phyloP scores from a whole-genome alignment of 2,888 invertebrate genomes.

The Cataglyphis cursor region DNA sequence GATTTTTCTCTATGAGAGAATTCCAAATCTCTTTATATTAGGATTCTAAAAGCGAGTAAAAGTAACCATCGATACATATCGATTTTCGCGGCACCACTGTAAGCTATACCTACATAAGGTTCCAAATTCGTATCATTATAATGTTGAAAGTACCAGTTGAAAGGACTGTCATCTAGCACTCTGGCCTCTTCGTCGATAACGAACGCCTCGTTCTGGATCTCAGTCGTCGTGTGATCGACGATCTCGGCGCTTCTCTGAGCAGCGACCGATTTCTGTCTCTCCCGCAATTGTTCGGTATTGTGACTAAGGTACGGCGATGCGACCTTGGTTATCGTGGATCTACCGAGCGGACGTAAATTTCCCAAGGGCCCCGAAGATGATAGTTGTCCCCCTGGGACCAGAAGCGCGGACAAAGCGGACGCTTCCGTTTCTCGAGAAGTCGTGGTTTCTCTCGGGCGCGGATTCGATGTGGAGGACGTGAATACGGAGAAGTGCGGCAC shows the following conservation, averaged over 20 bases:
- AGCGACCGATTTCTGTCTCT: conserved; percentile 64
- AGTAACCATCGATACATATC: conserved; percentile 59
- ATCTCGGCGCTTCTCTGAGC: conserved; percentile 82
- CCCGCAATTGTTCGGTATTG: conserved; percentile 60
- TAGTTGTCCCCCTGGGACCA: conserved; percentile 89
- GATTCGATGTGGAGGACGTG: conserved; percentile 45
- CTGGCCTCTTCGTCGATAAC: conserved; percentile 85
- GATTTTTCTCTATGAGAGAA: background rate
- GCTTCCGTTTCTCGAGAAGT: conserved; percentile 86
- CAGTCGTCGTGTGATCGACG: conserved; percentile 87
- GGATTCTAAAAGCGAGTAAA: conserved; percentile 54
- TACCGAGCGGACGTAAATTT: conserved; percentile 86
- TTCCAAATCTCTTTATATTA: conserved; percentile 40
- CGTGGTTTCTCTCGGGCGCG: conserved; percentile 53
- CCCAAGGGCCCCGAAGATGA: conserved; percentile 84
- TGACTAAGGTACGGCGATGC: conserved; percentile 84
- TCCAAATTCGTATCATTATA: conserved; percentile 91
- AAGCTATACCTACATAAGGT: conserved; percentile 86
- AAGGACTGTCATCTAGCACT: conserved; percentile 88
- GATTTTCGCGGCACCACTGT: conserved; percentile 63
- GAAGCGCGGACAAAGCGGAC: conserved; percentile 89
- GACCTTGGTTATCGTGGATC: conserved; percentile 90
- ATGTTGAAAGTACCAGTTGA: conserved; percentile 95
- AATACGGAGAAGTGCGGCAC: conserved; percentile 9
- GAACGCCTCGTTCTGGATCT: conserved; percentile 46